Conservation (phyloP, 2,888 invertebrate species). For the Carterocephalus palaemon region DNA sequence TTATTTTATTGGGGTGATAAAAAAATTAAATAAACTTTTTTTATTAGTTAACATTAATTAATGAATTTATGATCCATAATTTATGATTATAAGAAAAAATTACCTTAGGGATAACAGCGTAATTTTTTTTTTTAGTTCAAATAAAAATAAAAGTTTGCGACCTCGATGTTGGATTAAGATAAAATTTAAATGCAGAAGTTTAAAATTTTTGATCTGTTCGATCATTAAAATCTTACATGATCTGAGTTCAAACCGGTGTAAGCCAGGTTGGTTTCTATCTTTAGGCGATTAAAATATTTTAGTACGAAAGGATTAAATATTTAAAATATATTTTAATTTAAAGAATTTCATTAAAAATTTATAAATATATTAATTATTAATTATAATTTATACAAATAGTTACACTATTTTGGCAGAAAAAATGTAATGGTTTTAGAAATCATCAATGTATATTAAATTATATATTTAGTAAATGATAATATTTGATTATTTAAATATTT, state of each 20-base stretch:
- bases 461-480: slow-evolving; percentile 70
- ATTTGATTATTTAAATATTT: slow-evolving; percentile 60
- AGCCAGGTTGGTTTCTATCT: slow-evolving; percentile 93
- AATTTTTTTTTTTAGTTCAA: slow-evolving; percentile 86
- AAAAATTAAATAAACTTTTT: slow-evolving; percentile 81
- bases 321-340: slow-evolving; percentile 70
- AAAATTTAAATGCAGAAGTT: slow-evolving; percentile 82
- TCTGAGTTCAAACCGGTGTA: slow-evolving; percentile 92
- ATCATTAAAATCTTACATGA: slow-evolving; percentile 91
- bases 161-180: slow-evolving; percentile 94
- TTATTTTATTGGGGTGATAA: slow-evolving; percentile 83
- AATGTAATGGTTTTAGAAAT: slow-evolving; percentile 86
- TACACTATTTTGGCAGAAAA: slow-evolving; percentile 81
- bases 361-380: slow-evolving; percentile 2
- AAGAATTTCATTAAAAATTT: slow-evolving; percentile 51
- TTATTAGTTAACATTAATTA: slow-evolving; percentile 48
- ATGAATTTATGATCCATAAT: slow-evolving; percentile 76
- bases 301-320: slow-evolving; percentile 89
- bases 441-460: slow-evolving; percentile 75
- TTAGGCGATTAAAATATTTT: slow-evolving; percentile 79
- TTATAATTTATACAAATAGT: slow-evolving; percentile 26
- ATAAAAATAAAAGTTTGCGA: slow-evolving; percentile 88
- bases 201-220: slow-evolving; percentile 86
- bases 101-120: slow-evolving; percentile 93
- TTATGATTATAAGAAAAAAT: slow-evolving; percentile 83